Conservation (phyloP, 2,113 vertebrate genomes). For the Melanotaenia duboulayi region DNA sequence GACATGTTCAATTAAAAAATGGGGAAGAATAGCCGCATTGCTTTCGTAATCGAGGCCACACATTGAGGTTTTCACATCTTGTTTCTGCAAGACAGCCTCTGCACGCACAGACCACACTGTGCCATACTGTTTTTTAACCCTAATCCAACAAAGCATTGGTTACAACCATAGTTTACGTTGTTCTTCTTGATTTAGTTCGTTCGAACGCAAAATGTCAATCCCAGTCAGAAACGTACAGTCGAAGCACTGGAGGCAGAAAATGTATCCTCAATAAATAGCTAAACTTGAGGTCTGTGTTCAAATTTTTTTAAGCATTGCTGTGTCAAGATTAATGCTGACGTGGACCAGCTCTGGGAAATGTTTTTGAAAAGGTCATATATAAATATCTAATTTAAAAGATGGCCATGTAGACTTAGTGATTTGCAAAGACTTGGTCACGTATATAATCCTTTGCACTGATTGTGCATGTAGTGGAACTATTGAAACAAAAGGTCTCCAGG, state of each 20-base stretch:
- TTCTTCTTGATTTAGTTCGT: background rate
- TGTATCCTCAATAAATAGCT: no score
- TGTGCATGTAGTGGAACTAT: background rate
- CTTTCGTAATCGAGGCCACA: background rate
- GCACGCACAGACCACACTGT: background rate
- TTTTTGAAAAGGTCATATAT: background rate
- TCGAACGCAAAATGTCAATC: background rate
- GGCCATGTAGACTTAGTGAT: background rate
- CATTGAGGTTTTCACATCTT: background rate
- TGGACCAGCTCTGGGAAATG: background rate
- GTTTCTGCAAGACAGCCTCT: background rate
- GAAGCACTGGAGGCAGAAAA: background rate
- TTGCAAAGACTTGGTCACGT: background rate
- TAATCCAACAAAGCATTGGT: no score
- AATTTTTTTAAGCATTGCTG: background rate
- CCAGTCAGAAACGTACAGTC: background rate
- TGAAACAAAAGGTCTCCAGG: background rate
- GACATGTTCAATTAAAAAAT: background rate
- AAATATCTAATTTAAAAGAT: background rate
- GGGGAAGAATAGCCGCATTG: background rate
- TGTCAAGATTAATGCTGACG: background rate
- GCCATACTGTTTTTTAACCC: no score
- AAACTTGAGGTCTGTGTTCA: no score
- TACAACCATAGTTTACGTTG: conserved; percentile 2
- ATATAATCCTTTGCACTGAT: background rate